These are phyloP conservation scores for Theretra japonica DNA, from an alignment of 2,888 invertebrate genomes.

Conservation along the genomic window DNA sequence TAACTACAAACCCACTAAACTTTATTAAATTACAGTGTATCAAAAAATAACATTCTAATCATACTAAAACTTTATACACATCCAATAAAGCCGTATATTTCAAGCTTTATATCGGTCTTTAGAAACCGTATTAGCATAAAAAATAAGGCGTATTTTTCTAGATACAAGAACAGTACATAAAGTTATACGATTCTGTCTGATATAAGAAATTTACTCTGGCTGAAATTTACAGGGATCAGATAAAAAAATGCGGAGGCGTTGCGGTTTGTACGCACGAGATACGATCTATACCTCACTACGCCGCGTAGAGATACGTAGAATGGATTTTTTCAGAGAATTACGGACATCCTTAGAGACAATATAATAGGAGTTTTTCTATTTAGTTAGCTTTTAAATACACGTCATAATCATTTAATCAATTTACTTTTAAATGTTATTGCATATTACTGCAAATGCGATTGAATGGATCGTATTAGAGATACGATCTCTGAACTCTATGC, in stretches of 20 bases:
- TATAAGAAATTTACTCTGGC: not conserved
- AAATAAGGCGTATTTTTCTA: not conserved
- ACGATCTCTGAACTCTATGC: no score
- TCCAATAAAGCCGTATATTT: not conserved
- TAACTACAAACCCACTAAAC: no score
- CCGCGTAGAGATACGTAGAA: not conserved
- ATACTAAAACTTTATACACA: not conserved
- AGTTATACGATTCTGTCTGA: slow-evolving; percentile 5
- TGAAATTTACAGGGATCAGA: slow-evolving; percentile 15
- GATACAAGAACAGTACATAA: slow-evolving; percentile 5
- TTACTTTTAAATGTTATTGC: no score
- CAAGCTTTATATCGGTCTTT: not conserved
- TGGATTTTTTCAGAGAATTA: slow-evolving; percentile 1
- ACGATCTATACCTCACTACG: not conserved
- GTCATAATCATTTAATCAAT: no score
- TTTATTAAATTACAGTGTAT: no score
- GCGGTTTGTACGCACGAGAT: not conserved
- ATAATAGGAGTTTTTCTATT: not conserved
- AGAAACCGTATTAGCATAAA: not conserved
- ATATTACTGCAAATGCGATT: no score
- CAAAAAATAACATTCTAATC: not conserved
- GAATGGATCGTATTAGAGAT: no score
- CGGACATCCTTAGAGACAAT: not conserved
- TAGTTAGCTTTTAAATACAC: no score
- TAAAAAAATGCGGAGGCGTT: slow-evolving; percentile 13